Percentiles rank a stretch among this genome's conserved stretches.
Evolutionary conservation across 2,797 vertebrate genomes (phyloP).

Genomic region (Austrolebias charrua): DNA sequence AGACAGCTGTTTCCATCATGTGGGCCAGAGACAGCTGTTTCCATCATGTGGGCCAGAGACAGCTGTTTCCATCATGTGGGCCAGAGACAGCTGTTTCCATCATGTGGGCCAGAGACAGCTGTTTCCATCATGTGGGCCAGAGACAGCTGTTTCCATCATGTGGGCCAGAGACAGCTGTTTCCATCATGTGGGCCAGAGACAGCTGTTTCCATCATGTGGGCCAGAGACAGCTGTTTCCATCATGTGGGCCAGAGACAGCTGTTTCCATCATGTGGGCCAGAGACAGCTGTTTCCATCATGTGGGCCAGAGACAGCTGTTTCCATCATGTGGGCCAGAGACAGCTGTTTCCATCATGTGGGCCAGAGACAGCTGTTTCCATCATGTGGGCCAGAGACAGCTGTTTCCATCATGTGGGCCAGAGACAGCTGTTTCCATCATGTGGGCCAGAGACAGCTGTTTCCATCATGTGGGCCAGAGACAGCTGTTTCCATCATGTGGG

Average conservation of each 20-base stretch:
- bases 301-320: not conserved
- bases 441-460: not conserved
- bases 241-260: not conserved
- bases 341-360: conserved; percentile 1
- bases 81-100: not conserved
- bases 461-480: not conserved
- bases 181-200: not conserved
- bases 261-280: not conserved
- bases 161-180: not conserved
- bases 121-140: not conserved
- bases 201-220: conserved; percentile 1
- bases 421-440: not conserved
- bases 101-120: not conserved
- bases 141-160: not conserved
- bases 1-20: not conserved
- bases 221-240: not conserved
- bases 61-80: conserved; percentile 1
- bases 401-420: not conserved
- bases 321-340: not conserved
- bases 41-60: not conserved
- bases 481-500: conserved; percentile 1
- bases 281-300: not conserved
- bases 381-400: not conserved
- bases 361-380: not conserved
- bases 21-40: not conserved